Evolutionary conservation across 2,113 vertebrate species (phyloP), one percentile per base, ranked within the genome.

Genomic region (Columba livia): DNA sequence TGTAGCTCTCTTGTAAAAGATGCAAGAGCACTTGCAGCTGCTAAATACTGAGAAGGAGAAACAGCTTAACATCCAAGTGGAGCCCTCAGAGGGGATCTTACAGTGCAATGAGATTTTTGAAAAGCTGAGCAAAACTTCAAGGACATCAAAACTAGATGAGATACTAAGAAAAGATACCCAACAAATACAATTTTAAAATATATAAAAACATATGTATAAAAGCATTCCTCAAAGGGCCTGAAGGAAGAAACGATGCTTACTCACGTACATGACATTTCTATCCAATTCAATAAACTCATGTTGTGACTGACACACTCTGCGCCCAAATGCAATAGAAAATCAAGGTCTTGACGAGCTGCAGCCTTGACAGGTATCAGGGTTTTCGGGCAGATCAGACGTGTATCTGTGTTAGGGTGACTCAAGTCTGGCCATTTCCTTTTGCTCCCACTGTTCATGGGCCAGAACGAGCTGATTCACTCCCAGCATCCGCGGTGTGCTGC

Each of bases 11-110:
- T 80, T 75, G 79, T 82, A 65, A 80, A 78, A 88, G 61, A 93
- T 65, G 85, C 69, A 84, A 89, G 77, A 96, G 92, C 83, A 92
- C 86, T 82, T 72, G 88, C 88, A 94, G 89, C 71, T 88, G 89
- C 74, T 92, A 84, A 92, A 94, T 44, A 81, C 28, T 0, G 0
- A 73, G 61, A 29, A 69, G 77, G 48, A 94, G 61, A 69, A 95
- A 81, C 69, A 86, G 53, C 73, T 94, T 73, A 75, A 87, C 38
- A 93, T 48, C 61, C 82, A 90, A 81, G 44, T 81, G 61, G n/a
- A 36, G 31, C n/a, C 29, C 86, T 96, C 86, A 40, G 67, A 88
- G 62, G 21, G 53, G 25, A 92, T 83, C 82, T 57, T 67, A 84
- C 32, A 57, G 53, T 67, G 79, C 6, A 8, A 2, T 11, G 36